Base-by-base conservation (phyloP, 2,888 invertebrate genomes). In the Acanthacorydalis orientalis region DNA sequence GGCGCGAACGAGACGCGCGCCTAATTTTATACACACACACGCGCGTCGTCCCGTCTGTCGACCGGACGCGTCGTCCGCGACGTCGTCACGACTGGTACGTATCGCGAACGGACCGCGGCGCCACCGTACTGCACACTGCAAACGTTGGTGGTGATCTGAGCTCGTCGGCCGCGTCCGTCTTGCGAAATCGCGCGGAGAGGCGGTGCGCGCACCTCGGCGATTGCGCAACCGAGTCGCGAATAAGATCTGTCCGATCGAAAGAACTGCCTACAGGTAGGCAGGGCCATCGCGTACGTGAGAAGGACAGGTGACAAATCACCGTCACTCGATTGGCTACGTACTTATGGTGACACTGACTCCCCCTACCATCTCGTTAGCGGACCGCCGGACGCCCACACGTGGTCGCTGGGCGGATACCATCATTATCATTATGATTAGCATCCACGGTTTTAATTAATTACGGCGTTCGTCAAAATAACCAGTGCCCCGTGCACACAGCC, bases 241-340 rank as follows among this genome's bases (percentile, higher is more conserved):
- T 56, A 53, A 23, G 23, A 23, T 23, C 23, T 23, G 23, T 23
- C 52, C 57, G 54, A 57, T 54, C 56, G 52, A 55, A 56, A 55
- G 52, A 55, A 51, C 56, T 54, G 57, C 49, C 50, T 48, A 57
- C 57, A 53, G 62, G 57, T 62, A 46, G 65, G 64, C 57, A 53
- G 63, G 63, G 58, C 63, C 53, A 57, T 53, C 55, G 50, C 55
- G 48, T 50, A 53, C 52, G 52, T 51, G 53, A 53, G 51, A 53
- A 57, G 56, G 60, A 61, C 63, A 64, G 64, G 65, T 64, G 65
- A 64, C 63, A 63, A 61, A 60, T 63, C 62, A 59, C 57, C 55
- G 55, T 55, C 31, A 31, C 43, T 34, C 43, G 46, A 49, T 51
- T 51, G 51, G 51, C 31, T 34, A 43, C 12, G 15, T 23, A 39